A percentile compares a stretch with the other conserved stretches of the same genome.
Evolutionary conservation across 2,888 invertebrate genomes (phyloP).

Genomic region (Tenthredo notha): DNA sequence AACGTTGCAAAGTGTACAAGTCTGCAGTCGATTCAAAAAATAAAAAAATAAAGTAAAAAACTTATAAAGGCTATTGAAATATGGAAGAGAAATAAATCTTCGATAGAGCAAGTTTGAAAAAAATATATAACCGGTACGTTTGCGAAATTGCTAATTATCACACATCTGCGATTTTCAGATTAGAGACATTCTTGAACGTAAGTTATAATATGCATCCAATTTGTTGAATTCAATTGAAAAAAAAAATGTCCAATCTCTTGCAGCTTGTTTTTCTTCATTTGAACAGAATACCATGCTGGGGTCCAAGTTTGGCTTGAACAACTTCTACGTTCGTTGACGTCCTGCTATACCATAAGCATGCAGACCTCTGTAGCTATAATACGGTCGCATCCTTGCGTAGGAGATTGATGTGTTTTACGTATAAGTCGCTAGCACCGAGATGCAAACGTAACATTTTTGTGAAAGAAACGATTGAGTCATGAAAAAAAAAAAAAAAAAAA

Average conservation of each 20-base stretch:
- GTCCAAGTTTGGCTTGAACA: constrained; percentile 32
- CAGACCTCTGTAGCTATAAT: neutral
- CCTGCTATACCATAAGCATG: constrained; percentile 5
- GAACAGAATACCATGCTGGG: neutral
- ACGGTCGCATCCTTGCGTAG: neutral
- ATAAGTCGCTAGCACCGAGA: constrained; percentile 20
- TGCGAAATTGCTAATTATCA: neutral
- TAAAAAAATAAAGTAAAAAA: neutral
- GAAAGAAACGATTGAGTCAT: neutral
- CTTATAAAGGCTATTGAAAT: neutral
- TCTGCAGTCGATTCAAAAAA: neutral
- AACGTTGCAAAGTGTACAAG: neutral
- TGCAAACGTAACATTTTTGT: neutral
- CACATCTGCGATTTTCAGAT: neutral
- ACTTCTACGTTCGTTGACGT: constrained; percentile 19
- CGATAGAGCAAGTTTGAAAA: neutral
- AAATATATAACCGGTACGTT: neutral
- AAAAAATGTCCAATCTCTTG: constrained; percentile 1
- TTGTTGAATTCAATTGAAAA: neutral
- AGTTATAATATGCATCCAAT: neutral
- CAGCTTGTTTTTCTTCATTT: neutral
- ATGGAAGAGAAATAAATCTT: neutral
- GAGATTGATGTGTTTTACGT: constrained; percentile 28
- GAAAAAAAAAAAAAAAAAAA: neutral
- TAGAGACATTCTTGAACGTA: neutral